Evolutionary conservation across 1,140 invertebrate species (phyloP).

Genomic region (Eubasilissa regina): DNA sequence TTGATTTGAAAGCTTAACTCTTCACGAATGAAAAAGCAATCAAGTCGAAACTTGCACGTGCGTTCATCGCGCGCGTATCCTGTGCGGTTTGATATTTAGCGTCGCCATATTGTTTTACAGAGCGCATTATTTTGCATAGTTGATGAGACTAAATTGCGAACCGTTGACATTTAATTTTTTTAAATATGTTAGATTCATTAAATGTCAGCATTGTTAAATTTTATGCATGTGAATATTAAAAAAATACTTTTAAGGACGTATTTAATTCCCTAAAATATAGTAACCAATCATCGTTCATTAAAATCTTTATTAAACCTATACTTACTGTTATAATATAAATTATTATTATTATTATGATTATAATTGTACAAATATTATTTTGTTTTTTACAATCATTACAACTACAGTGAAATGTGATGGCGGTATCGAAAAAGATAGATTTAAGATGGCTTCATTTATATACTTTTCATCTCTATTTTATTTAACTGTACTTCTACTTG

Average conservation of each 20-base stretch:
- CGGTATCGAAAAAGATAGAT: constrained; percentile 22
- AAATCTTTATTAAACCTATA: constrained; percentile 58
- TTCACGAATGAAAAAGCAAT: no score
- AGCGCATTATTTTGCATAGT: neutral
- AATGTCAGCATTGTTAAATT: constrained; percentile 54
- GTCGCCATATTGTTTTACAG: no score
- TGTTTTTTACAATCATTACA: constrained; percentile 59
- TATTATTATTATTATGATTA: constrained; percentile 63
- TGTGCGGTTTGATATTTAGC: no score
- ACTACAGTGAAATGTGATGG: constrained; percentile 51
- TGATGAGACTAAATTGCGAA: neutral
- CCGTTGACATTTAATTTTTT: neutral
- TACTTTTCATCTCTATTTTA: no score
- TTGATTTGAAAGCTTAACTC: no score
- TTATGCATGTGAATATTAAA: constrained; percentile 56
- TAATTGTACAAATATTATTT: constrained; percentile 60
- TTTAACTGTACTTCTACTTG: no score
- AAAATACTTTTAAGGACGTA: constrained; percentile 56
- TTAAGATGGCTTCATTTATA: no score
- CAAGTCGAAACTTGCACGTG: no score
- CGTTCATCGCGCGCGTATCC: no score
- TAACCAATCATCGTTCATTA: constrained; percentile 60
- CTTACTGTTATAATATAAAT: constrained; percentile 60
- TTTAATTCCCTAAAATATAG: constrained; percentile 55
- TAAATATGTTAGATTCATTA: constrained; percentile 11